Evolutionary conservation across 2,113 vertebrate genomes (phyloP).

Genomic region (Calidris pygmaea): DNA sequence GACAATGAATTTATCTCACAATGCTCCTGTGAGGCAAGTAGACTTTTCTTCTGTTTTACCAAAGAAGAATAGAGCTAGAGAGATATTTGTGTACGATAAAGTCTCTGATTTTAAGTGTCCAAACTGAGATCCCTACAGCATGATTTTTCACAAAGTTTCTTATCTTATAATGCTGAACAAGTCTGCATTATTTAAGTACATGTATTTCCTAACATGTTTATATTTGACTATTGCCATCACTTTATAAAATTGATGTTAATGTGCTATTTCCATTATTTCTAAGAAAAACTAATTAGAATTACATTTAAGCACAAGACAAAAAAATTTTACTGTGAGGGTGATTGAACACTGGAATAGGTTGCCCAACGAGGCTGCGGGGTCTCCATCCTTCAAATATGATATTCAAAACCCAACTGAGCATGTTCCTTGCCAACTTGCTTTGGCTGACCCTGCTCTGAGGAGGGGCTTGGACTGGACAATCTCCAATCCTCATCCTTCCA

Average conservation of each 20-base stretch:
- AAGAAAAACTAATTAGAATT: background rate
- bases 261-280: background rate
- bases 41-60: background rate
- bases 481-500: background rate
- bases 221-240: background rate
- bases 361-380: background rate
- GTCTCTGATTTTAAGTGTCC: background rate
- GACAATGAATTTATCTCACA: background rate
- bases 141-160: background rate
- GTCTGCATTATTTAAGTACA: background rate
- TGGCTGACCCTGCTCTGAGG: background rate
- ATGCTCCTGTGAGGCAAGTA: background rate
- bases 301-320: background rate
- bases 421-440: background rate
- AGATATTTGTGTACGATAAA: background rate
- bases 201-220: background rate
- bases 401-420: background rate
- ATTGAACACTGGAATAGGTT: background rate
- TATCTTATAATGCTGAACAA: background rate
- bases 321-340: background rate
- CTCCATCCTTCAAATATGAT: background rate
- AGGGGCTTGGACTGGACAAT: rapidly evolving
- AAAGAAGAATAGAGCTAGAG: background rate
- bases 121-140: background rate
- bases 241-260: background rate